Evolutionary conservation across 2,797 vertebrate species (phyloP), one percentile per base, ranked within the genome.

Genomic region (Geotrypetes seraphini): DNA sequence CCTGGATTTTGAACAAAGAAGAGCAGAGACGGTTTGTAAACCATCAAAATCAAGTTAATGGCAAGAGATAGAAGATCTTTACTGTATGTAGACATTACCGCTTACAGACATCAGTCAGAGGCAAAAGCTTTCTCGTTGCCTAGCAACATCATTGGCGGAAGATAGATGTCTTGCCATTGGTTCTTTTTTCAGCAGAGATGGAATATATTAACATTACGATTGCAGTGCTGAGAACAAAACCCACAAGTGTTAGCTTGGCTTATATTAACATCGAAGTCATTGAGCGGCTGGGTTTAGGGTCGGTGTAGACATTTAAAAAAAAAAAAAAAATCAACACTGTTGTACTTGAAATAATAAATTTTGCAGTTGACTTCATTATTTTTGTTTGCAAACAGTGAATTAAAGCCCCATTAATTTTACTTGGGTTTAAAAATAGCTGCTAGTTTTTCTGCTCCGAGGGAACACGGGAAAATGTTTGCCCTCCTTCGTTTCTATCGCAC

Each of bases 41-140:
- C 81, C 75, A 75, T 81, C 79, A 81, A 78, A 77, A 85, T 84
- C 78, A 81, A 82, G 80, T 83, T 83, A 80, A 71, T 77, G 60
- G 45, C 44, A 19, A 50, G 66, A 50, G 76, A 69, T 67, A 69
- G 75, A 74, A 60, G 73, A 76, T 69, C 68, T 45, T n/a, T 58
- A 49, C 52, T 25, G 39, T 55, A 60, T 53, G 34, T 17, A 53
- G 50, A 43, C 43, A 40, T 7, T 49, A 57, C 64, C 58, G 58
- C 32, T 15, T 22, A 18, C 57, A 62, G 67, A 81, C 66, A 56
- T 83, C 78, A 81, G 69, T 44, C 36, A 63, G 61, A 66, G 61
- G 71, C 39, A 24, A 69, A 84, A 71, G 82, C 83, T 87, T 84
- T 58, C 61, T 48, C 8, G 86, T 88, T 88, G 83, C 86, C 68